Base-by-base conservation (phyloP, 2,797 vertebrate genomes). In the Peromyscus aztecus region DNA sequence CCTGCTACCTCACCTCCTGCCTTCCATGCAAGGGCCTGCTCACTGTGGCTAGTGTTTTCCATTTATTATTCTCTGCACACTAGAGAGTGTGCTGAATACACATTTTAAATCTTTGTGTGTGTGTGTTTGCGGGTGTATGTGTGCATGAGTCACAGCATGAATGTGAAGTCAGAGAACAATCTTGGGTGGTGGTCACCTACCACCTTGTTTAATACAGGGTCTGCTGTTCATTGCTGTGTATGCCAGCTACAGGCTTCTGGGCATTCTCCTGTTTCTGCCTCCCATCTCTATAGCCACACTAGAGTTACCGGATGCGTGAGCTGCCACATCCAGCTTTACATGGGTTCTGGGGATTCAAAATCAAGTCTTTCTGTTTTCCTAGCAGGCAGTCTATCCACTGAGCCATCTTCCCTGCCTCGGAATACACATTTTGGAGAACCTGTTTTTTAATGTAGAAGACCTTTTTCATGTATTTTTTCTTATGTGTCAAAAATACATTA, bases 401-500 rank as follows among this genome's bases (percentile, higher is more conserved):
- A n/a, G 34, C 63, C 34, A n/a, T 69, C 46, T 78, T 16, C 46
- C 46, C 46, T 16, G 34, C 34, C 14, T n/a, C 6, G 16, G 31
- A 96, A 75, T 78, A 90, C 57, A 49, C 31, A 77, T 90, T 89
- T 90, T 77, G 29, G 37, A 49, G 92, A 92, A 59, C 16, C 23
- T 85, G 34, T 75, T 52, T 84, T 85, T n/a, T 27, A 67, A 76
- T 6, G 55, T 37, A 71, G 27, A 92, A 89, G 59, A 77, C 34
- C 11, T 86, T 90, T 94, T 85, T 97, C 34, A 43, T 61, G 4
- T 90, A 24, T 67, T 46, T 81, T 93, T 94, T 84, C 69, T 96
- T 82, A 83, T 49, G 19, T 77, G 27, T 81, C 14, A 93, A 65
- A 93, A 83, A 49, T 83, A 83, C 55, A 55, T 84, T 55, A 52